Evolutionary conservation across 35 echinoderm and acorn worm species (phyloP), one percentile per base, ranked within the genome.

Genomic region (Apostichopus californicus): DNA sequence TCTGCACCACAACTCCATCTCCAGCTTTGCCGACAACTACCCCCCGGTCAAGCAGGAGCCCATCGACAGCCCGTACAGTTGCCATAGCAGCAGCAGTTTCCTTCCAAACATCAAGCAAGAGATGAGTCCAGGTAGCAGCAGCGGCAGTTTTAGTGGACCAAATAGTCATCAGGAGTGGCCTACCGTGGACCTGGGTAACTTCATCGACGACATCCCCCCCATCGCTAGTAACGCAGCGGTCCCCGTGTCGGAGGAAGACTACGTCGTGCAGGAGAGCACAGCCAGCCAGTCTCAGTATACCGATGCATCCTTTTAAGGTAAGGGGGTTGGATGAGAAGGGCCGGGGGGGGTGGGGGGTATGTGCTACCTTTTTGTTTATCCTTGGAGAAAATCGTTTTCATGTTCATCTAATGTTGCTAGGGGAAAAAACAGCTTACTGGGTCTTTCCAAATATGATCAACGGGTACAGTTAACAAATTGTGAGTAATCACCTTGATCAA

Each of bases 41-140:
- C 24, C 77, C 13, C 58, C 58, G 12, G 80, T 94, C 21, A 94
- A 94, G 73, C 78, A 87, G 79, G 93, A 94, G 55, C 93, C 93
- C 34, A 78, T 94, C 1, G 93, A 91, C 61, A 73, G 78, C 89
- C 9, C 78, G 57, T 89, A 21, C 86, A 58, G 56, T 65, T 89
- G 73, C 79, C 66, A 28, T 52, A 54, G 82, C 80, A 54, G 82
- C 80, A 94, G 78, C 93, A 94, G 71, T 79, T 91, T 72, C 93
- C 72, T 79, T 86, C 78, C 54, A 83, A 77, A 17, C 90, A 90
- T 78, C 93, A 94, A 94, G 78, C 90, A 79, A 17, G 85, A 87
- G 54, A 88, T 81, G 68, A 78, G 79, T 66, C 77, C 59, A 23
- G 78, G 87, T 54, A 88, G 73, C 63, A 87, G 71, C 78, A 90